Conservation (phyloP, 1,140 invertebrate genomes). For the Drosophila burlai region DNA sequence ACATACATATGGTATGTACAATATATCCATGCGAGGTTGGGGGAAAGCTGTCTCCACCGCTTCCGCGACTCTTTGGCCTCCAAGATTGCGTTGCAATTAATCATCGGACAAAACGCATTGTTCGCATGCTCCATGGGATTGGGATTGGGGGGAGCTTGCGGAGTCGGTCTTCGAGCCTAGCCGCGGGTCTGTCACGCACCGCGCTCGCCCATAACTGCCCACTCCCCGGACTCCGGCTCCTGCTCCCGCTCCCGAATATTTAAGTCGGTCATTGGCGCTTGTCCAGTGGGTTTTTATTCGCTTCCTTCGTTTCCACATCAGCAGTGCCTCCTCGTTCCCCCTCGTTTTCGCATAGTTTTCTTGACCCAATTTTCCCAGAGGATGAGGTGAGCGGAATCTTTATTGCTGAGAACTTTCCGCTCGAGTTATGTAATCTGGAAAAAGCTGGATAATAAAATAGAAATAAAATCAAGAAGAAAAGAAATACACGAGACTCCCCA, state of each 20-base stretch:
- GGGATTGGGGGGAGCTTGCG: conserved; percentile 11
- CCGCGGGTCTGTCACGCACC: conserved; percentile 28
- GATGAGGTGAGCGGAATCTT: conserved; percentile 21
- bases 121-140: conserved; percentile 48
- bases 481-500: not conserved
- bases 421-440: conserved; percentile 27
- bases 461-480: not conserved
- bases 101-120: conserved; percentile 81
- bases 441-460: not conserved
- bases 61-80: conserved; percentile 66
- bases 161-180: not conserved
- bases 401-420: conserved; percentile 12
- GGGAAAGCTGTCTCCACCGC: conserved; percentile 62
- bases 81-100: conserved; percentile 81
- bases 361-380: conserved; percentile 55
- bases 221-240: conserved; percentile 28
- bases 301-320: conserved; percentile 14
- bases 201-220: conserved; percentile 29
- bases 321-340: conserved; percentile 4
- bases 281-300: conserved; percentile 32
- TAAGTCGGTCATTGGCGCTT: conserved; percentile 70
- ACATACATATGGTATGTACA: not conserved
- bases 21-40: conserved; percentile 45
- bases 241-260: conserved; percentile 48
- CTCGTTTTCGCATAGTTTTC: conserved; percentile 44